Conservation (phyloP, 2,113 vertebrate species). For the Xiphophorus hellerii region DNA sequence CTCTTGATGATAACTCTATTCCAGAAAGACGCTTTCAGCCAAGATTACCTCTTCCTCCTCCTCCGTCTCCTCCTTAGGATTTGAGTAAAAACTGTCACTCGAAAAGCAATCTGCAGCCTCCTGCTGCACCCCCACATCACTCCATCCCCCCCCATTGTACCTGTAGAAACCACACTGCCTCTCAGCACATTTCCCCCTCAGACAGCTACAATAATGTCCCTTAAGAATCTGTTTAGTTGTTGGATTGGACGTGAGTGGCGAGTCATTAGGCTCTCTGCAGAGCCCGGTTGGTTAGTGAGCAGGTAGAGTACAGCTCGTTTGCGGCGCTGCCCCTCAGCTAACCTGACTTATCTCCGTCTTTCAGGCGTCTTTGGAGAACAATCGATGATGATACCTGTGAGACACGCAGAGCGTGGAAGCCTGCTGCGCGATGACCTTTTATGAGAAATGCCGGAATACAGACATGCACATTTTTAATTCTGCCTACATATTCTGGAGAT, state of each 20-base stretch:
- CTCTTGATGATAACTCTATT: conserved; percentile 51
- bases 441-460: conserved; percentile 9
- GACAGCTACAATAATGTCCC: conserved; percentile 57
- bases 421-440: not conserved
- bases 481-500: too few relatives aligned
- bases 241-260: conserved; percentile 43
- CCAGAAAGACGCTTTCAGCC: conserved; percentile 39
- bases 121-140: not conserved
- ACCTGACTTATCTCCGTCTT: conserved; percentile 4
- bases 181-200: conserved; percentile 44
- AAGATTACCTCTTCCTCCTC: conserved; percentile 14
- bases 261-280: conserved; percentile 51
- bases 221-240: conserved; percentile 40
- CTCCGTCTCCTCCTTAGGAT: conserved; percentile 2
- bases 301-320: conserved; percentile 29
- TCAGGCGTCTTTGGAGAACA: not conserved
- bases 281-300: conserved; percentile 55
- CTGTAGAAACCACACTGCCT: conserved; percentile 18
- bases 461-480: too few relatives aligned
- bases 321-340: not conserved
- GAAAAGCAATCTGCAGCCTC: conserved; percentile 33
- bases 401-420: not conserved
- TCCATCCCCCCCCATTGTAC: not conserved
- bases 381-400: not conserved
- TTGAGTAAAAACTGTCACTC: conserved; percentile 54